Base-by-base conservation (phyloP, 2,888 invertebrate species). In the Punctoribates punctum region DNA sequence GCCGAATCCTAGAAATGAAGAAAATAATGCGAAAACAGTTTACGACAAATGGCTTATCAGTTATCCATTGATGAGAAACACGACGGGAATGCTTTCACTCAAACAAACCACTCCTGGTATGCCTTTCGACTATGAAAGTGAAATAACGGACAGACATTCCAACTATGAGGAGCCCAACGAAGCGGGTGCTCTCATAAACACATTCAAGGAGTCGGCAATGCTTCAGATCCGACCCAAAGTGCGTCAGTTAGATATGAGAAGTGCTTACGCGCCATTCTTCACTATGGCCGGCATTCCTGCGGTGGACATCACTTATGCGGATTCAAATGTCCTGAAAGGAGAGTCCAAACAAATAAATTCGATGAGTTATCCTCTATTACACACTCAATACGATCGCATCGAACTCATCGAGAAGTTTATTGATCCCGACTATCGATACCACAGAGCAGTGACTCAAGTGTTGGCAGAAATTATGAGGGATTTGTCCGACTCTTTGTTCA, bases 341-440 rank as follows among this genome's bases (percentile, higher is more conserved):
- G 75, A 54, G 23, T 42, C 48, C 17, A 74, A 38, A 60, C 23
- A 65, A 54, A 72, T 73, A 48, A 74, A 38, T 73, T 62, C 60
- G 17, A 62, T 76, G 62, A 73, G 73, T 73, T 85, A 85, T 79
- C 85, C 85, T 0, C 79, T 85, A 23, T 84, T 85, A 77, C 85
- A 85, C 77, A 83, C 85, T 0, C 82, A 82, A n/a, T 85, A 85
- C 78, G 85, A 85, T 74, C 83, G 82, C 5, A 83, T 84, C 79
- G 81, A 82, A 62, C 79, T 82, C 2, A 82, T 83, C 11, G 81
- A 84, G 48, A 80, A 81, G 23, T 74, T 78, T 46, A 80, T 83
- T 51, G 85, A 85, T 78, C 82, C 81, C n/a, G 81, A 81, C 15
- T 84, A 82, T 75, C 78, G 81, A 79, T 83, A 84, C 72, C 85